Percentiles rank a stretch among this genome's conserved stretches.
phyloP scores from a whole-genome alignment of 2,888 invertebrate genomes.

The Sympetrum striolatum region DNA sequence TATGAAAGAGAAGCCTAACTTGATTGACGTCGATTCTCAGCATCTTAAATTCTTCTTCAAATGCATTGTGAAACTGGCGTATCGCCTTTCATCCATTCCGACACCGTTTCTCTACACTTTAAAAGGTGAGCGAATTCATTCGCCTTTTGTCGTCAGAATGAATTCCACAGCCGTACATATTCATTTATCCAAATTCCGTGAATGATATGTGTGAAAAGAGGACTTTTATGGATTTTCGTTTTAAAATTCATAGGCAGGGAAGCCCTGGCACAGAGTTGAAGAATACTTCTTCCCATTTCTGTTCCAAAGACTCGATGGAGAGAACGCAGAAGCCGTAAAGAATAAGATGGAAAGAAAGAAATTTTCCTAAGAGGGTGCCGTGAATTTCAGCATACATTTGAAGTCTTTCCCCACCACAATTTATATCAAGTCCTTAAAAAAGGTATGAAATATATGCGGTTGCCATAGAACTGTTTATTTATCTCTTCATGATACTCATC shows the following conservation, averaged over 20 bases:
- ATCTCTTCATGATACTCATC: too few relatives aligned
- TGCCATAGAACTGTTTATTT: too few relatives aligned
- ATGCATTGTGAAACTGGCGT: not conserved
- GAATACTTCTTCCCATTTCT: not conserved
- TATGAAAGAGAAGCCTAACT: too few relatives aligned
- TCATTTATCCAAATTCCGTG: not conserved
- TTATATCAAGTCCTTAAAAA: too few relatives aligned
- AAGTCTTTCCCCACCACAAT: too few relatives aligned
- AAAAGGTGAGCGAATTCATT: not conserved
- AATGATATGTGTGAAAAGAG: not conserved
- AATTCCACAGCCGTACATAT: not conserved
- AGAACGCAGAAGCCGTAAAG: too few relatives aligned
- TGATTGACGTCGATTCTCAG: too few relatives aligned
- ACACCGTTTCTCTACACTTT: not conserved
- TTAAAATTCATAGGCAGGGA: not conserved
- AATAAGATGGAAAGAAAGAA: too few relatives aligned
- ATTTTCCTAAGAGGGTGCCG: too few relatives aligned
- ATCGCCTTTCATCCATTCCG: not conserved
- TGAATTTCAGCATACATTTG: too few relatives aligned
- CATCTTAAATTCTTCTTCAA: not conserved
- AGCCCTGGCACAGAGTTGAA: not conserved
- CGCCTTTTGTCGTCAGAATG: not conserved
- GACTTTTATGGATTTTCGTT: not conserved
- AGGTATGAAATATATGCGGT: too few relatives aligned
- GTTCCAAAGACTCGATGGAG: too few relatives aligned